Evolutionary conservation across 2,888 invertebrate genomes (phyloP).

Genomic region (Torymus texanus): DNA sequence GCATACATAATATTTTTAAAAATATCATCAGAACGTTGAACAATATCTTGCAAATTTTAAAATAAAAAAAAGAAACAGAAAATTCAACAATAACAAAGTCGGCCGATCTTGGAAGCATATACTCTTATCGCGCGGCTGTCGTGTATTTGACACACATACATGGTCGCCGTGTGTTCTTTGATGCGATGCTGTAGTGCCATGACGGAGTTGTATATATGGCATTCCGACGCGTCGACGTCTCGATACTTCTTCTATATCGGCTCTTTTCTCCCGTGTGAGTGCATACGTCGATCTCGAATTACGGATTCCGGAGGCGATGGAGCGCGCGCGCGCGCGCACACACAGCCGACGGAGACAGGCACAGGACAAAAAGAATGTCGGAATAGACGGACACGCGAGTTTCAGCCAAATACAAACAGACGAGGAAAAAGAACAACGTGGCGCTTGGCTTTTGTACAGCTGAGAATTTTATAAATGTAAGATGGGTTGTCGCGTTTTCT

Average conservation of each 20-base stretch:
- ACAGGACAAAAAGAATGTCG: slow-evolving; percentile 5
- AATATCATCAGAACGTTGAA: too few species aligned
- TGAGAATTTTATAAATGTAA: too few species aligned
- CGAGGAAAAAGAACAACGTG: background rate
- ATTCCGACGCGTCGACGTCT: slow-evolving; percentile 4
- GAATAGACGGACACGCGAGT: background rate
- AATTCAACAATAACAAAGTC: background rate
- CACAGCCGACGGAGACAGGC: background rate
- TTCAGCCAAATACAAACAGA: slow-evolving; percentile 8
- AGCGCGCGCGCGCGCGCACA: too few species aligned
- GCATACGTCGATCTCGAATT: background rate
- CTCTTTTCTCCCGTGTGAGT: background rate
- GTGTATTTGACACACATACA: slow-evolving; percentile 17
- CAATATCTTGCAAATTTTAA: slow-evolving; percentile 5
- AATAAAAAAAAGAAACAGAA: slow-evolving; percentile 5
- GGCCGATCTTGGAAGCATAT: background rate
- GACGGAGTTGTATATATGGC: background rate
- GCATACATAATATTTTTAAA: too few species aligned
- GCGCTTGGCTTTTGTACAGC: background rate
- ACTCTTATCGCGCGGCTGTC: background rate
- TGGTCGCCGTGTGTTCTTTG: slow-evolving; percentile 23
- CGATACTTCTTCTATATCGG: slow-evolving; percentile 3
- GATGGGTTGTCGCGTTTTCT: background rate
- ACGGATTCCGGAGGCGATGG: slow-evolving; percentile 22
- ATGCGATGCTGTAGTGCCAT: background rate